Conservation (phyloP, 1,140 invertebrate genomes). For the Cryptotermes secundus region DNA sequence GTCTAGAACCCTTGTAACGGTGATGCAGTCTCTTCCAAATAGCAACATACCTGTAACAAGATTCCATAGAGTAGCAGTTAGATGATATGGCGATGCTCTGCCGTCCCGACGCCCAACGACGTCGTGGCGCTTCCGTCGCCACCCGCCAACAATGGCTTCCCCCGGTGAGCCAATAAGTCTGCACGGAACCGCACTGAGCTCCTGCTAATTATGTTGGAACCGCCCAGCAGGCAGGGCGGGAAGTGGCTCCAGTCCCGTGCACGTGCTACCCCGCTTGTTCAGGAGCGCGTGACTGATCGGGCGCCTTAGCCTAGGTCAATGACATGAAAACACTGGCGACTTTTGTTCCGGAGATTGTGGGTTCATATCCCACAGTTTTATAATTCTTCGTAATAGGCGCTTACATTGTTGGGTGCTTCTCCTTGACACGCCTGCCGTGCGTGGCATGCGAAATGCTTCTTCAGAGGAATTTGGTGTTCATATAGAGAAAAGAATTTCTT, state of each 20-base stretch:
- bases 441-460: too few species aligned
- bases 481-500: too few species aligned
- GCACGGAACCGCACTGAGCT: background rate
- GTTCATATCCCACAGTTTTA: too few species aligned
- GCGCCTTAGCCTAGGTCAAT: background rate
- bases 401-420: too few species aligned
- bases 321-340: too few species aligned
- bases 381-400: too few species aligned
- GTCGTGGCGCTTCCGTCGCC: slow-evolving; percentile 7
- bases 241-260: background rate
- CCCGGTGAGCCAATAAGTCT: background rate
- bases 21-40: background rate
- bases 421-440: too few species aligned
- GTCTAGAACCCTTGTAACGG: background rate
- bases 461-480: too few species aligned
- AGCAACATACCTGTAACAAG: background rate
- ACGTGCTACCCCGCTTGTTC: background rate
- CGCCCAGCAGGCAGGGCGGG: background rate
- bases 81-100: background rate
- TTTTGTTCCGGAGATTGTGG: too few species aligned
- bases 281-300: background rate
- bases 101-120: background rate
- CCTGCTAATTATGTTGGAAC: background rate
- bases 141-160: slow-evolving; percentile 2
- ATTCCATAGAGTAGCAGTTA: background rate